Evolutionary conservation across 2,113 vertebrate genomes (phyloP), one percentile per base, ranked within the genome.

Genomic region (Pedetes capensis): DNA sequence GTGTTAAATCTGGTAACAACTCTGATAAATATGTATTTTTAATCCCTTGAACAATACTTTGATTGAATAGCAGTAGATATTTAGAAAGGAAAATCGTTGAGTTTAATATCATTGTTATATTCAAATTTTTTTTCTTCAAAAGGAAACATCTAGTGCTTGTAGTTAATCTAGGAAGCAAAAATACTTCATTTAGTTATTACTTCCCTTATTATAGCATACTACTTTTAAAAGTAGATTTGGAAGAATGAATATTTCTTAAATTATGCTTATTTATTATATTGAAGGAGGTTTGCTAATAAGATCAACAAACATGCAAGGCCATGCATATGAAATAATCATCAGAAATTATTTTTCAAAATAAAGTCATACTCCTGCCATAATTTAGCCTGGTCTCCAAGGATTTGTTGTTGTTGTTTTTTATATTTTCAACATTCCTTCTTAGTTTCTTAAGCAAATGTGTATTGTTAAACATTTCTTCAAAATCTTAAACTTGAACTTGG

Each of bases 31-130:
- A 69, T 86, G 81, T 84, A 83, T 82, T 89, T 87, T 86, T 39
- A 61, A 72, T 6, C 5, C 6, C 4, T 16, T 63, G 13, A 93
- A 61, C 27, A 80, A 83, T 83, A 79, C 95, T 44, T 97, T 98
- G 84, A 61, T 64, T 97, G 71, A 81, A 74, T 96, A n/a, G 47
- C 89, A 83, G 81, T 94, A 96, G 51, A 81, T 93, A 5, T 92
- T 95, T 96, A 84, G 91, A 75, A 96, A 84, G 10, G 29, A 68
- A 96, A 55, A 72, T 37, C 61, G 5, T 59, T 97, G 39, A 93
- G 49, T 82, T 96, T 91, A 95, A 92, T 97, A 89, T 47, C 49
- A 47, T 66, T 64, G 10, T 61, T 49, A 49, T 37, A 9, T 17
- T 87, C 29, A 83, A 13, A 81, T 82, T 59, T 51, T 44, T 87